A percentile compares a stretch with the other conserved stretches of the same genome.
Conservation (phyloP, 1,140 invertebrate genomes). For the Popillia japonica region DNA sequence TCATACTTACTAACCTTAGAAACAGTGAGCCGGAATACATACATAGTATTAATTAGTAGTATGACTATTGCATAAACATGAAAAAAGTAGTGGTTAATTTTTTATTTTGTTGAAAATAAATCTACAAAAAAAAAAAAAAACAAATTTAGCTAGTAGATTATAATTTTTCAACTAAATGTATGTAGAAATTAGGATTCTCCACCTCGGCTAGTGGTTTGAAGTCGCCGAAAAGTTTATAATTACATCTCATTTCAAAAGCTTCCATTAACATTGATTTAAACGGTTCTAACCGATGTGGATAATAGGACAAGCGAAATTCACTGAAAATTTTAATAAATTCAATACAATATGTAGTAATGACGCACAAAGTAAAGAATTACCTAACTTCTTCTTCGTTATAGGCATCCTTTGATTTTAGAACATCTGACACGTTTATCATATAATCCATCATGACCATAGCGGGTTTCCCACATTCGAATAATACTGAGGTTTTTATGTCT, state of each 20-base stretch:
- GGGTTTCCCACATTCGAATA: constrained; percentile 77
- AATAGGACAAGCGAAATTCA: constrained; percentile 86
- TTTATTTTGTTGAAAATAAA: too few relatives aligned
- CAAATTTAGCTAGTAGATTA: neutral
- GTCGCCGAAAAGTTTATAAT: constrained; percentile 80
- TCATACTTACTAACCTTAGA: too few relatives aligned
- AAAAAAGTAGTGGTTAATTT: too few relatives aligned
- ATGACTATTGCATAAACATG: too few relatives aligned
- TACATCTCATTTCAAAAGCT: constrained; percentile 71
- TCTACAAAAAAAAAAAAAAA: neutral
- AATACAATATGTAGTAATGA: constrained; percentile 37
- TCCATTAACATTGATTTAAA: constrained; percentile 77
- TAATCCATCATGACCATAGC: constrained; percentile 83
- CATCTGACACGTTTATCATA: constrained; percentile 65
- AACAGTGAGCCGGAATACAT: too few relatives aligned
- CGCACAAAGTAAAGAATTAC: constrained; percentile 42
- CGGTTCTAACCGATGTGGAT: constrained; percentile 77
- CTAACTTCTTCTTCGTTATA: constrained; percentile 49
- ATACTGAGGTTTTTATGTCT: constrained; percentile 83
- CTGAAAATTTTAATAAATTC: constrained; percentile 63
- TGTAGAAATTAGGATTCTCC: constrained; percentile 80
- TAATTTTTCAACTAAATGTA: constrained; percentile 80
- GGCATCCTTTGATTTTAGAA: constrained; percentile 46
- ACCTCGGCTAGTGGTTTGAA: constrained; percentile 75
- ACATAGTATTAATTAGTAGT: too few relatives aligned